phyloP scores from a whole-genome alignment of 2,888 invertebrate species.

The Ophioninae sp. region DNA sequence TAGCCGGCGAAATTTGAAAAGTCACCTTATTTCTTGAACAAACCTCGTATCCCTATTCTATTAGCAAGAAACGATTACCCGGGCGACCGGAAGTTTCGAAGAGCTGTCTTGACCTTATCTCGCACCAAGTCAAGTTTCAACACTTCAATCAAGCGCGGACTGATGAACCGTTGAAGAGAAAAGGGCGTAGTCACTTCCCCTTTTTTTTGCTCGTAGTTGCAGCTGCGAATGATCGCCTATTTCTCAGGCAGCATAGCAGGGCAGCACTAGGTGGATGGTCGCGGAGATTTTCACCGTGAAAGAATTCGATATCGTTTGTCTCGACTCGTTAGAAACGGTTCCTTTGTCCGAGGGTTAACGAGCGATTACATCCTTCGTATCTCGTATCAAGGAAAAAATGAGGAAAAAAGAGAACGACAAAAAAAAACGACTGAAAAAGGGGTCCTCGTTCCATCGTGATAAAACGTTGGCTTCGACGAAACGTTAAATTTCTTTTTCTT shows the following conservation, averaged over 20 bases:
- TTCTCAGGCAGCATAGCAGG: not conserved
- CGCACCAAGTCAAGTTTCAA: not conserved
- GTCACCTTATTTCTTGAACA: too few species aligned
- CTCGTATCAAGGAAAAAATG: constrained; percentile 40
- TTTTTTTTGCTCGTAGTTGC: not conserved
- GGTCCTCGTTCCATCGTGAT: constrained; percentile 19
- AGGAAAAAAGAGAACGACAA: constrained; percentile 6
- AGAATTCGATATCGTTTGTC: constrained; percentile 56
- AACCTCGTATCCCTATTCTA: not conserved
- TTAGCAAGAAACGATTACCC: not conserved
- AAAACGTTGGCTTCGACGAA: constrained; percentile 37
- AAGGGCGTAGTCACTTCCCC: not conserved
- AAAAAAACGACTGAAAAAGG: constrained; percentile 11
- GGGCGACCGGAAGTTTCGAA: not conserved
- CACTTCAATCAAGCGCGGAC: not conserved
- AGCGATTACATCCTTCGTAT: constrained; percentile 59
- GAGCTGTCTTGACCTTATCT: not conserved
- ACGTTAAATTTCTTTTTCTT: constrained; percentile 24
- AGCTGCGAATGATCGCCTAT: constrained; percentile 12
- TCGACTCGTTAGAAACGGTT: constrained; percentile 52
- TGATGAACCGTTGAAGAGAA: constrained; percentile 12
- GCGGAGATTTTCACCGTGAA: constrained; percentile 40
- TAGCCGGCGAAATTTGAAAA: too few species aligned
- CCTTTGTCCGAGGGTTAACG: constrained; percentile 62
- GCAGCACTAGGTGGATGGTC: not conserved